Evolutionary conservation across 1,140 invertebrate genomes (phyloP).

Genomic region (Pseudachorutes palmiensis): DNA sequence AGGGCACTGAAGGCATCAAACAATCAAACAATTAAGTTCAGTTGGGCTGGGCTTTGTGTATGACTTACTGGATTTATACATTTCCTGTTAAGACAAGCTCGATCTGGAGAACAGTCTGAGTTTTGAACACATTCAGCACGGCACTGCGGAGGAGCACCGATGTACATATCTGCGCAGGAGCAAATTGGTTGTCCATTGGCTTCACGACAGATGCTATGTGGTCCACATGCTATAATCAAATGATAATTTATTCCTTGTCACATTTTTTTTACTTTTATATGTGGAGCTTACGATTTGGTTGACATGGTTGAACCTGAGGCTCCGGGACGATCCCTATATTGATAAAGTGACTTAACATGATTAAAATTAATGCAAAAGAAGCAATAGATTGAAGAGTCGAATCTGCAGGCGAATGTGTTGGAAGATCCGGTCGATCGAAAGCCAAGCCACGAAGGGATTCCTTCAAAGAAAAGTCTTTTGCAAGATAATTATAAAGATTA

Average conservation of each 20-base stretch:
- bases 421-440: too few species aligned
- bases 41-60: not conserved
- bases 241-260: not conserved
- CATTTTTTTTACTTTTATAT: not conserved
- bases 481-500: too few species aligned
- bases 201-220: slow-evolving; percentile 41
- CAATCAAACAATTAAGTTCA: not conserved
- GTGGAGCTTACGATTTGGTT: slow-evolving; percentile 60
- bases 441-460: not conserved
- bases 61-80: not conserved
- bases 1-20: not conserved
- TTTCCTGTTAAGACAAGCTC: slow-evolving; percentile 54
- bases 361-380: not conserved
- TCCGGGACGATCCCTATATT: not conserved
- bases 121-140: slow-evolving; percentile 44
- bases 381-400: too few species aligned
- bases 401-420: too few species aligned
- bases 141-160: slow-evolving; percentile 47
- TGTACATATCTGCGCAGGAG: slow-evolving; percentile 53
- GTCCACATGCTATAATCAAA: slow-evolving; percentile 58
- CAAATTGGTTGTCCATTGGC: slow-evolving; percentile 49
- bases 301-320: slow-evolving; percentile 38
- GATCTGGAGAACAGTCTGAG: slow-evolving; percentile 63
- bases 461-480: not conserved
- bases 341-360: not conserved